These are phyloP conservation scores for Trichacis sp. DNA, from an alignment of 2,888 invertebrate genomes.

Conservation along the genomic window DNA sequence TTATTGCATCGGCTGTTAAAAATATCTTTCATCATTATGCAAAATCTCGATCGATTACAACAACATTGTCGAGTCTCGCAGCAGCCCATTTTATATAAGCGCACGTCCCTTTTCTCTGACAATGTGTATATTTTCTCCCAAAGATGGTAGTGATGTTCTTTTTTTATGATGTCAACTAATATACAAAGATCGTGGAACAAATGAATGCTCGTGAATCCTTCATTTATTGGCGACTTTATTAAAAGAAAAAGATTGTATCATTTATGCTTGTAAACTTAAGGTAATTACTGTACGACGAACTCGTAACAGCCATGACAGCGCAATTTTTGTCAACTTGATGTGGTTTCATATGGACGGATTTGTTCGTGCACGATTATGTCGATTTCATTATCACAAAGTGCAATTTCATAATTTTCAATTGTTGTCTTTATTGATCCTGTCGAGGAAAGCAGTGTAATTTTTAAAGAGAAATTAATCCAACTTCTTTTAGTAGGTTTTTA, in stretches of 20 bases:
- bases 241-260: not conserved
- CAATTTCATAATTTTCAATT: slow-evolving; percentile 22
- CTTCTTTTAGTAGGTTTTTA: slow-evolving; percentile 38
- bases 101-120: slow-evolving; percentile 8
- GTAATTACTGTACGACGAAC: slow-evolving; percentile 8
- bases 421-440: slow-evolving; percentile 10
- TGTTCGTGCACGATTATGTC: slow-evolving; percentile 11
- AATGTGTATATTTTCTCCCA: slow-evolving; percentile 14
- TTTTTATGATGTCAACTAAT: slow-evolving; percentile 8
- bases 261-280: slow-evolving; percentile 16
- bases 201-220: not conserved
- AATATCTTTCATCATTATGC: no score
- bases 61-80: no score
- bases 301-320: slow-evolving; percentile 30
- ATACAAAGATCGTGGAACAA: not conserved
- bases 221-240: not conserved
- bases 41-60: no score
- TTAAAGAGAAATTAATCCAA: slow-evolving; percentile 28
- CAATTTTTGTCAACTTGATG: slow-evolving; percentile 9
- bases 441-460: slow-evolving; percentile 23
- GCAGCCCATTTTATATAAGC: not conserved
- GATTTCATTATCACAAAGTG: slow-evolving; percentile 28
- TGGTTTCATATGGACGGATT: not conserved
- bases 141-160: slow-evolving; percentile 13
- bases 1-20: no score